These are phyloP conservation scores for Sardina pilchardus DNA, from an alignment of 2,113 vertebrate genomes.

Conservation along the genomic window DNA sequence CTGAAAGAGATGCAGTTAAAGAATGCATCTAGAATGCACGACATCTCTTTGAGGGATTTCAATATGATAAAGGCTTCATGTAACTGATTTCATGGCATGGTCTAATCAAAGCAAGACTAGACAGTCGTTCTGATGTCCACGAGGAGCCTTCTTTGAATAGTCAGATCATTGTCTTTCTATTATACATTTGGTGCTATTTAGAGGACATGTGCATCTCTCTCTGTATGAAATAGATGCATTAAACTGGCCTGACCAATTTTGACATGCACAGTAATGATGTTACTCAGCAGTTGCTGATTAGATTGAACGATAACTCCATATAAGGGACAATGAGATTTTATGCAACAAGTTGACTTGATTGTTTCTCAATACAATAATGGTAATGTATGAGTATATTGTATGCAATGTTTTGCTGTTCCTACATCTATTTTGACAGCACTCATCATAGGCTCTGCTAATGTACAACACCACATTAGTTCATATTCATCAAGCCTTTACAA, in stretches of 20 bases:
- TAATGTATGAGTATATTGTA: not conserved
- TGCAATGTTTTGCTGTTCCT: not conserved
- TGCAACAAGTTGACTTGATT: not conserved
- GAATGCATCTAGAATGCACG: not conserved
- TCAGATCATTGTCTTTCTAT: not conserved
- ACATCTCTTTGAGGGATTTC: not conserved
- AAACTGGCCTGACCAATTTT: not conserved
- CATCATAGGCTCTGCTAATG: not conserved
- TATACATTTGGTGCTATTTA: not conserved
- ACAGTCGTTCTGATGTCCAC: not conserved
- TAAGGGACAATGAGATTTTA: not conserved
- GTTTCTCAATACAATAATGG: not conserved
- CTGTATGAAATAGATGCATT: not conserved
- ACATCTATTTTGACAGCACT: not conserved
- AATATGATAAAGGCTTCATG: no score
- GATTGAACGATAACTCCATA: not conserved
- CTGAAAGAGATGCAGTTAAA: not conserved
- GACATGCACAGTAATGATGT: not conserved
- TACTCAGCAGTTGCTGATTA: not conserved
- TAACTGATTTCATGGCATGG: no score
- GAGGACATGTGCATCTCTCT: not conserved
- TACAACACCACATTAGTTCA: not conserved
- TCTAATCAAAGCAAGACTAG: no score
- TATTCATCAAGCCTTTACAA: no score
- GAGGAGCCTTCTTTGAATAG: not conserved